Percentiles rank a stretch among this genome's conserved stretches.
Conservation (phyloP, 2,888 invertebrate species). For the Entomobrya multifasciata region DNA sequence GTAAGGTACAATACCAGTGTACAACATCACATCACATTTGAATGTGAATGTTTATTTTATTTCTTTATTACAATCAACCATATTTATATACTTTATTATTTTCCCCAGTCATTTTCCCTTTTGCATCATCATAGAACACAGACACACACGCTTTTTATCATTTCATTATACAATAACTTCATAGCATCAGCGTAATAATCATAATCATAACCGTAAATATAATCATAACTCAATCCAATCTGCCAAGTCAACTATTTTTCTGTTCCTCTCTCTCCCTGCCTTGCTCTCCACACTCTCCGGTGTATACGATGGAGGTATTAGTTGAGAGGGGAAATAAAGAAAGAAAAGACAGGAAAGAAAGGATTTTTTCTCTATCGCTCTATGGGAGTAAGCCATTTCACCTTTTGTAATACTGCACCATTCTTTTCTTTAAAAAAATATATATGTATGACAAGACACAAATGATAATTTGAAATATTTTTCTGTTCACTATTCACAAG, state of each 20-base stretch:
- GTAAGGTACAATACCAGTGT: conserved; percentile 65
- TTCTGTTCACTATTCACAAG: conserved; percentile 28
- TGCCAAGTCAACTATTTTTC: conserved; percentile 66
- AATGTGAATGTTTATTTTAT: conserved; percentile 77
- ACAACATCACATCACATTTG: conserved; percentile 71
- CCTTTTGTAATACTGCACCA: conserved; percentile 57
- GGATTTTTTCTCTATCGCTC: conserved; percentile 49
- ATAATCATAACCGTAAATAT: conserved; percentile 77
- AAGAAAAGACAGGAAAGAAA: conserved; percentile 67
- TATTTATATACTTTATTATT: conserved; percentile 69
- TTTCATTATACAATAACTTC: conserved; percentile 45
- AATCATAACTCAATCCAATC: conserved; percentile 78
- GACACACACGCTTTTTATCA: conserved; percentile 50
- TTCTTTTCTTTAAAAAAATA: conserved; percentile 27
- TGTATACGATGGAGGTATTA: not conserved
- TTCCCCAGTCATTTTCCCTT: conserved; percentile 61
- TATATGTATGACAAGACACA: conserved; percentile 61
- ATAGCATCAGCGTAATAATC: conserved; percentile 72
- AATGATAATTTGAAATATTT: conserved; percentile 64
- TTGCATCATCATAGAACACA: conserved; percentile 27
- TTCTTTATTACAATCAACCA: conserved; percentile 75
- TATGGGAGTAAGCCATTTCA: conserved; percentile 68
- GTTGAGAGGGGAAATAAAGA: conserved; percentile 49
- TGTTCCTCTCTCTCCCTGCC: not conserved
- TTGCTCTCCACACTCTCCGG: not conserved